phyloP scores from a whole-genome alignment of 2,888 invertebrate genomes.

The Lapara coniferarum region DNA sequence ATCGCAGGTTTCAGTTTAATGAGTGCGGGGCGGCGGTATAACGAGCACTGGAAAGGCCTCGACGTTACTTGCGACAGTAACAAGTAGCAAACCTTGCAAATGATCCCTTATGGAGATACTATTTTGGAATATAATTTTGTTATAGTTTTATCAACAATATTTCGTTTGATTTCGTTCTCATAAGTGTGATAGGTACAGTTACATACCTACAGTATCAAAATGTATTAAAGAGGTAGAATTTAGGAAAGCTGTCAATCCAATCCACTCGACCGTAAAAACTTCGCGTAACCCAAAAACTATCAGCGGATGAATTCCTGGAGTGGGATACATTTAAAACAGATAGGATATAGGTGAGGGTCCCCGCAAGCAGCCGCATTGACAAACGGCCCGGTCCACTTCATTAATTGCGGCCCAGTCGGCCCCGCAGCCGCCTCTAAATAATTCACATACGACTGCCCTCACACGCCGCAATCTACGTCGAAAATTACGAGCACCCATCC shows the following conservation, averaged over 20 bases:
- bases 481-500: constrained; percentile 58
- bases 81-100: background rate
- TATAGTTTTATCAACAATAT: too few species aligned
- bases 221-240: background rate
- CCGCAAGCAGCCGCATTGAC: constrained; percentile 63
- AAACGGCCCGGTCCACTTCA: constrained; percentile 78
- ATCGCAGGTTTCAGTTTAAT: constrained; percentile 43
- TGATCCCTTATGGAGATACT: background rate
- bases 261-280: background rate
- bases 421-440: constrained; percentile 76
- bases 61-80: constrained; percentile 27
- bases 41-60: constrained; percentile 36
- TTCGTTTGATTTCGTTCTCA: too few species aligned
- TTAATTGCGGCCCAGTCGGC: constrained; percentile 76
- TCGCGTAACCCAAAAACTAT: background rate
- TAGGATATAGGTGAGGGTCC: constrained; percentile 59
- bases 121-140: background rate
- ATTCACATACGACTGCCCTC: constrained; percentile 72
- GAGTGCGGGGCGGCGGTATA: constrained; percentile 34
- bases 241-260: background rate
- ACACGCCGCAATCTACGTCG: constrained; percentile 59
- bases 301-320: background rate
- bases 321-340: constrained; percentile 64
- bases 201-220: too few species aligned
- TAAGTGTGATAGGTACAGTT: too few species aligned